A percentile compares a stretch with the other conserved stretches of the same genome.
Conservation (phyloP, 2,797 vertebrate species). For the Typhlichthys eigenmanni region DNA sequence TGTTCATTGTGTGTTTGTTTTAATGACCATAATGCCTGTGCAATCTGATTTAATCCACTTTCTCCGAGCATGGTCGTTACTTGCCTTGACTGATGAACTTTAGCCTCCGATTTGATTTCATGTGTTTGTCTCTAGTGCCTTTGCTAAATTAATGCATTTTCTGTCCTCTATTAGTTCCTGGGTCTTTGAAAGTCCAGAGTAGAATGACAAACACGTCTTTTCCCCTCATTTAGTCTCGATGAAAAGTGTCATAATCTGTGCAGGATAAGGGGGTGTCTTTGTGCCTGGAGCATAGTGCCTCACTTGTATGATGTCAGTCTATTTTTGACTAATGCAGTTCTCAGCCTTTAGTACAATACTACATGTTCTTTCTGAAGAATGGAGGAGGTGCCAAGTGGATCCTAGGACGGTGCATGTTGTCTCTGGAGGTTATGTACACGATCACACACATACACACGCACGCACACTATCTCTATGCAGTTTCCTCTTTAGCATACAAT, state of each 20-base stretch:
- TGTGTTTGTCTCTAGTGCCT: conserved; percentile 25
- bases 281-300: conserved; percentile 80
- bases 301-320: conserved; percentile 87
- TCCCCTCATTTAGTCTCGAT: conserved; percentile 77
- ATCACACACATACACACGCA: neutral
- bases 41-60: conserved; percentile 31
- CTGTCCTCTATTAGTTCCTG: conserved; percentile 25
- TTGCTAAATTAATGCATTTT: conserved; percentile 38
- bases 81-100: conserved; percentile 50
- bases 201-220: conserved; percentile 33
- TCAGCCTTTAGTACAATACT: conserved; percentile 75
- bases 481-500: conserved; percentile 26
- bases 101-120: conserved; percentile 23
- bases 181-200: conserved; percentile 31
- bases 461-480: conserved; percentile 5
- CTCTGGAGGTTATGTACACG: conserved; percentile 30
- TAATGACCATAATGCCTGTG: neutral
- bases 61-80: conserved; percentile 28
- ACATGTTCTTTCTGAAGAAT: conserved; percentile 55
- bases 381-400: conserved; percentile 62
- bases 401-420: conserved; percentile 48
- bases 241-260: conserved; percentile 81
- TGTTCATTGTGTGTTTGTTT: too few relatives aligned
- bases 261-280: conserved; percentile 79
- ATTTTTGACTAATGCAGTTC: conserved; percentile 84